phyloP scores from a whole-genome alignment of 30 jellyfish, hydroid and myxozoan genomes.

The Turritopsis rubra region DNA sequence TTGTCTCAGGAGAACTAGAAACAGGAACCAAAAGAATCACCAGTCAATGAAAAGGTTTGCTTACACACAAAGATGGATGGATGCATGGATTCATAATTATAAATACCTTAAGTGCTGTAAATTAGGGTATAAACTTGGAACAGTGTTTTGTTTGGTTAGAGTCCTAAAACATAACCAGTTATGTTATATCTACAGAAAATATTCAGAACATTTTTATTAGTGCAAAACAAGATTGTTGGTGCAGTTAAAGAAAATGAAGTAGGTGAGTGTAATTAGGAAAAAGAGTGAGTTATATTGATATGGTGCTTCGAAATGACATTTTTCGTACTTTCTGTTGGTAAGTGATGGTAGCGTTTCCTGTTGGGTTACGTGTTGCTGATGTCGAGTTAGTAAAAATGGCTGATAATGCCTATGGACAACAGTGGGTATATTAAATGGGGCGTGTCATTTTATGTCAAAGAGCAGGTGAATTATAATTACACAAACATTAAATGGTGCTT shows the following conservation, averaged over 20 bases:
- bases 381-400: conserved; percentile 26
- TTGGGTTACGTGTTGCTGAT: conserved; percentile 22
- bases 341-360: conserved; percentile 15
- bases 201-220: neutral
- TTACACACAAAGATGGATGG: neutral
- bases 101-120: conserved; percentile 19
- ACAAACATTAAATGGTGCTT: neutral
- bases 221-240: neutral
- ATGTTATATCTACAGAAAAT: neutral
- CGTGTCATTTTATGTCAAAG: neutral
- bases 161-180: conserved; percentile 36
- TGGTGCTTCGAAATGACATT: conserved; percentile 3
- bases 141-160: conserved; percentile 68
- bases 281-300: neutral
- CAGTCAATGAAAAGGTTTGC: neutral
- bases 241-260: too few species aligned
- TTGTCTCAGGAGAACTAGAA: conserved; percentile 56
- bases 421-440: neutral
- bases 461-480: neutral
- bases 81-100: neutral
- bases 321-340: conserved; percentile 18
- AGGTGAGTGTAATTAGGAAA: too few species aligned
- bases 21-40: conserved; percentile 9
- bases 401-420: neutral
- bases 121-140: conserved; percentile 70